phyloP scores from a whole-genome alignment of 1,140 invertebrate genomes.

The Zaprionus lachaisei region DNA sequence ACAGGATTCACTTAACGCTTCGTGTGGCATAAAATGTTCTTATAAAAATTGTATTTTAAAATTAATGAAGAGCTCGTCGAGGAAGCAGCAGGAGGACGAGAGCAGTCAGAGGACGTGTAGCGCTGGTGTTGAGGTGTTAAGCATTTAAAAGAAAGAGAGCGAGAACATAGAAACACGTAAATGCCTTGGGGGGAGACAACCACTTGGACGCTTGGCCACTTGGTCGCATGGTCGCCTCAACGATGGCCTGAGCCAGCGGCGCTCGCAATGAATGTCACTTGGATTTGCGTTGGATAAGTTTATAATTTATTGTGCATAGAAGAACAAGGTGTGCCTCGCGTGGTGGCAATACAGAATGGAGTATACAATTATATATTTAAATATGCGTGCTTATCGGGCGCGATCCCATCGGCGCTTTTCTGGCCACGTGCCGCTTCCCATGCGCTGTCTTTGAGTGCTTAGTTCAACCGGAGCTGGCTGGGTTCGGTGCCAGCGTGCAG shows the following conservation, averaged over 20 bases:
- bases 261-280: conserved; percentile 73
- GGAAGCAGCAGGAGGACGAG: conserved; percentile 2
- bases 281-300: conserved; percentile 77
- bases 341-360: not conserved
- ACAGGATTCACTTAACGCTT: conserved; percentile 65
- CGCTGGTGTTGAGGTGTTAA: conserved; percentile 71
- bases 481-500: conserved; percentile 74
- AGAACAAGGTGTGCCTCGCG: conserved; percentile 43
- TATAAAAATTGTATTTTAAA: conserved; percentile 71
- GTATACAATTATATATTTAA: conserved; percentile 33
- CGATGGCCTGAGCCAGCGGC: conserved; percentile 41
- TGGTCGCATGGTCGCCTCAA: conserved; percentile 7
- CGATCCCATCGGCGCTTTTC: conserved; percentile 45
- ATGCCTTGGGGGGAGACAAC: conserved; percentile 19
- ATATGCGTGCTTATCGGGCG: conserved; percentile 56
- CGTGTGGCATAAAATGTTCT: conserved; percentile 70
- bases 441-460: conserved; percentile 36
- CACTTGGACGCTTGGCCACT: conserved; percentile 45
- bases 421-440: conserved; percentile 69
- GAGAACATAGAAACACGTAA: conserved; percentile 46
- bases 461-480: conserved; percentile 63
- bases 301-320: conserved; percentile 77
- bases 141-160: conserved; percentile 36
- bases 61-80: conserved; percentile 68
- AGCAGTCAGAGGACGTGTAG: conserved; percentile 22